Evolutionary conservation across 2,113 vertebrate genomes (phyloP).

Genomic region (Apodemus sylvaticus): DNA sequence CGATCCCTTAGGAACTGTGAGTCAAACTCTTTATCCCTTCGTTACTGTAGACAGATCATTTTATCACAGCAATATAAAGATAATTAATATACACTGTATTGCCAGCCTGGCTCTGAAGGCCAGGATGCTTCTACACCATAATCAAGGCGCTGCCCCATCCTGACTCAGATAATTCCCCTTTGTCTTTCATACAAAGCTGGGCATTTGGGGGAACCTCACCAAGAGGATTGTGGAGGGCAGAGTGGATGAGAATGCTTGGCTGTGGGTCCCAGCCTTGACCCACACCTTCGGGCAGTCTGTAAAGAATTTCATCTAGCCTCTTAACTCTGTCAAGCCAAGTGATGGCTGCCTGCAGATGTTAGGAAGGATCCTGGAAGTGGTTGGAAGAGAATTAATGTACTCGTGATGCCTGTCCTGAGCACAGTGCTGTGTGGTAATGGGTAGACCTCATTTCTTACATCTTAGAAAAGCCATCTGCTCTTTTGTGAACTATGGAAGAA

Average conservation of each 20-base stretch:
- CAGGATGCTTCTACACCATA: not conserved
- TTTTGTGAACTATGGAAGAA: not conserved
- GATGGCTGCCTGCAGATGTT: not conserved
- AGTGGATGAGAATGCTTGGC: not conserved
- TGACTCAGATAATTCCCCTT: not conserved
- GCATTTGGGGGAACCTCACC: not conserved
- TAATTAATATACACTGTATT: not conserved
- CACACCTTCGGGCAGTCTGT: not conserved
- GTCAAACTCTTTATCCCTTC: no score
- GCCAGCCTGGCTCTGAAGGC: not conserved
- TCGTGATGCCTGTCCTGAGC: not conserved
- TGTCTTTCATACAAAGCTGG: not conserved
- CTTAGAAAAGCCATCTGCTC: not conserved
- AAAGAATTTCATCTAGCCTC: not conserved
- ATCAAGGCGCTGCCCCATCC: not conserved
- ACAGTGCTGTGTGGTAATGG: not conserved
- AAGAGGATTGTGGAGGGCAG: not conserved
- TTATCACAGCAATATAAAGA: not conserved
- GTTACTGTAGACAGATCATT: no score
- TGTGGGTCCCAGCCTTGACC: not conserved
- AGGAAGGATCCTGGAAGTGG: slow-evolving; percentile 15
- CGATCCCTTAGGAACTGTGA: not conserved
- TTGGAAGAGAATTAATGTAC: not conserved
- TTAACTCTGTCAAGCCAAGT: not conserved
- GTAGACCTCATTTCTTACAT: not conserved